These are phyloP conservation scores for Apodemus sylvaticus DNA, from an alignment of 2,113 vertebrate genomes.

Conservation along the genomic window DNA sequence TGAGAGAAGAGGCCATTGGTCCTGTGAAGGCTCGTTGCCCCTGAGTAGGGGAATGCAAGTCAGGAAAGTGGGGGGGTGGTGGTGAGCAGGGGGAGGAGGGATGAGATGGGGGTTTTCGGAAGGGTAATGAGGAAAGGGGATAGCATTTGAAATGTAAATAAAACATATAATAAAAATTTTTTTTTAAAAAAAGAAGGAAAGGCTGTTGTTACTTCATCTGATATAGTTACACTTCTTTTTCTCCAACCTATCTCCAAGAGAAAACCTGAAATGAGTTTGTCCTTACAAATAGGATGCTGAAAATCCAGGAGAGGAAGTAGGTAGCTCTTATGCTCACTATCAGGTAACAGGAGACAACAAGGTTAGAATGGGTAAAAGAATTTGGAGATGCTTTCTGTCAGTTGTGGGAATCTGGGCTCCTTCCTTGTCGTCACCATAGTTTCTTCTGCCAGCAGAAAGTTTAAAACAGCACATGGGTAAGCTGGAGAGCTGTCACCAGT, in stretches of 20 bases:
- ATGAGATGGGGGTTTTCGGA: too few species aligned
- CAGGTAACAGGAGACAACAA: background rate
- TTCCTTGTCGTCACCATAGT: background rate
- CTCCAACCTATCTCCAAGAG: background rate
- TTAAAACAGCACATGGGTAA: background rate
- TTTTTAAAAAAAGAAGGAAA: background rate
- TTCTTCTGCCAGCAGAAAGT: background rate
- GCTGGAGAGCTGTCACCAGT: background rate
- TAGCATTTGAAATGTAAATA: too few species aligned
- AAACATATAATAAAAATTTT: too few species aligned
- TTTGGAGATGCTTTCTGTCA: background rate
- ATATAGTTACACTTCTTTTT: background rate
- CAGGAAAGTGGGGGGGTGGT: too few species aligned
- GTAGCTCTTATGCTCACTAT: background rate
- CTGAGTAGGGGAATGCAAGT: too few species aligned
- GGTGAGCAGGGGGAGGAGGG: too few species aligned
- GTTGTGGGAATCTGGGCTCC: background rate
- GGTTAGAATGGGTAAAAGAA: background rate
- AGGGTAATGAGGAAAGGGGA: too few species aligned
- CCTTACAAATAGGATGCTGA: background rate
- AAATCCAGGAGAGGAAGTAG: background rate
- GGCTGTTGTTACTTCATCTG: background rate
- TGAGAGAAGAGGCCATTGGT: too few species aligned
- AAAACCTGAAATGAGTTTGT: background rate
- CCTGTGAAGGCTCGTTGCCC: too few species aligned